phyloP scores from a whole-genome alignment of 1,140 invertebrate species.

The Zaprionus inermis region DNA sequence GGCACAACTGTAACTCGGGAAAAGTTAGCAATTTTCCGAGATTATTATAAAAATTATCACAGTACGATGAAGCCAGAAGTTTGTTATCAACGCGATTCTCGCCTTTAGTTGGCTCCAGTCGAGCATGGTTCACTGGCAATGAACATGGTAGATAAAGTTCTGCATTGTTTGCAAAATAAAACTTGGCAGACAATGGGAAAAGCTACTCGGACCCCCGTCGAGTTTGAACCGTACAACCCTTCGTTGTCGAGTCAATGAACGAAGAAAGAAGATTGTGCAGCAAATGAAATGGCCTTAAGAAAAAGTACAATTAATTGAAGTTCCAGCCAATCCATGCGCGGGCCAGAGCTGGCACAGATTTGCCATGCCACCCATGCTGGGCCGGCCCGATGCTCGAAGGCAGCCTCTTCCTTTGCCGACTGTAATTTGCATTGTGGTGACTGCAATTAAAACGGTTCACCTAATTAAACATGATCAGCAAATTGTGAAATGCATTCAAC shows the following conservation, averaged over 20 bases:
- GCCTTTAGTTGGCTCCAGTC: neutral
- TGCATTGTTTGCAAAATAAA: slow-evolving; percentile 9
- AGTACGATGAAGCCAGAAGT: neutral
- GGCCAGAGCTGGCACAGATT: neutral
- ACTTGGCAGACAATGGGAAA: slow-evolving; percentile 1
- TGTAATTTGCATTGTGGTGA: slow-evolving; percentile 27
- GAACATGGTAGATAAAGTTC: slow-evolving; percentile 6
- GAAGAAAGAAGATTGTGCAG: neutral
- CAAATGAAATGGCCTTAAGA: neutral
- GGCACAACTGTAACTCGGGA: neutral
- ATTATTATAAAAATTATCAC: neutral
- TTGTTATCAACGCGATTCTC: neutral
- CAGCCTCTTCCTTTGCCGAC: neutral
- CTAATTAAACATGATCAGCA: slow-evolving; percentile 29
- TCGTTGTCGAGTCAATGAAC: slow-evolving; percentile 25
- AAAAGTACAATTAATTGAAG: slow-evolving; percentile 26
- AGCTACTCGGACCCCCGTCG: neutral
- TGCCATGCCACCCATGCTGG: neutral
- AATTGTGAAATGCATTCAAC: neutral
- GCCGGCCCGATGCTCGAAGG: too few species aligned
- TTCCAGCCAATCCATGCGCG: too few species aligned
- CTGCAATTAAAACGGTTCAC: slow-evolving; percentile 25
- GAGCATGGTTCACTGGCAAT: neutral
- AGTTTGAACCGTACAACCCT: neutral
- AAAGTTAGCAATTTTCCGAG: neutral